Evolutionary conservation across 2,888 invertebrate species (phyloP).

Genomic region (Lasioglossum oenotherae): DNA sequence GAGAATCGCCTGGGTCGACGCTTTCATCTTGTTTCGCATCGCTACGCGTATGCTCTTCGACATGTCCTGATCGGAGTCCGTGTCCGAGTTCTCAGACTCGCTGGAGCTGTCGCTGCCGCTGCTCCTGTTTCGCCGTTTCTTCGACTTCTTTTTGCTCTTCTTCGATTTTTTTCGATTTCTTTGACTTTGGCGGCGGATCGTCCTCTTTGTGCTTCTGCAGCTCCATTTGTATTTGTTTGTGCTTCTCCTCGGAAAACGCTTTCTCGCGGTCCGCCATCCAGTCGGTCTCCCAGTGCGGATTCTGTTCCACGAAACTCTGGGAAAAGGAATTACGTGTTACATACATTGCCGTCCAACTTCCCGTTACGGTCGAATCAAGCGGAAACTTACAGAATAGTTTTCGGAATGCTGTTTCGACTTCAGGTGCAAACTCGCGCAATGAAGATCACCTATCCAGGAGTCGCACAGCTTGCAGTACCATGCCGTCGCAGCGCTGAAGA

Average conservation of each 20-base stretch:
- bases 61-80: constrained; percentile 85
- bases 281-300: constrained; percentile 94
- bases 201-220: constrained; percentile 87
- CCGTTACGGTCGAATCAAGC: neutral
- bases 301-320: constrained; percentile 92
- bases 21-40: constrained; percentile 87
- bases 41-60: constrained; percentile 88
- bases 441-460: constrained; percentile 94
- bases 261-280: constrained; percentile 93
- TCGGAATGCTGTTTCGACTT: constrained; percentile 92
- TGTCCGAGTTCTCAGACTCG: constrained; percentile 84
- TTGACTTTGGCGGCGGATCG: constrained; percentile 84
- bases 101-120: constrained; percentile 82
- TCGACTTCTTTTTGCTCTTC: constrained; percentile 85
- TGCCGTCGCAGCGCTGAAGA: constrained; percentile 93
- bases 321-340: neutral
- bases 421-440: constrained; percentile 94
- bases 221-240: constrained; percentile 83
- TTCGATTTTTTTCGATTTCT: constrained; percentile 87
- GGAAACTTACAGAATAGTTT: constrained; percentile 90
- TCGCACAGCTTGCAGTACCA: constrained; percentile 96
- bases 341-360: neutral
- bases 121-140: constrained; percentile 85
- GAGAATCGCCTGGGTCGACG: constrained; percentile 85
- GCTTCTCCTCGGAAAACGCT: constrained; percentile 85